A percentile compares a stretch with the other conserved stretches of the same genome.
Conservation (phyloP, 2,113 vertebrate species). For the Mionectes macconnelli region DNA sequence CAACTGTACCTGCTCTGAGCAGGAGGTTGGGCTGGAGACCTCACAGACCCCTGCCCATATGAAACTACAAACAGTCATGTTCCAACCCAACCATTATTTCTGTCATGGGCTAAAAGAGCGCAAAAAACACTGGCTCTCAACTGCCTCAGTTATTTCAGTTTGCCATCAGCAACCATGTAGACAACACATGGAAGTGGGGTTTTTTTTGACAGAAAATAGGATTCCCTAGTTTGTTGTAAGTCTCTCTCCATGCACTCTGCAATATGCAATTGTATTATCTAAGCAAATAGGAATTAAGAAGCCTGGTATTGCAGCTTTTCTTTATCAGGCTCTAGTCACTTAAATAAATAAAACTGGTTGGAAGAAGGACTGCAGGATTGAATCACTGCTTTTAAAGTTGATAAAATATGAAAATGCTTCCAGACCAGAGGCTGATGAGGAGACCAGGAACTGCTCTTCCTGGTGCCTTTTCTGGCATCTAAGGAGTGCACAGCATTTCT, state of each 20-base stretch:
- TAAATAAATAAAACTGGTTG: not conserved
- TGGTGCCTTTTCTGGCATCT: not conserved
- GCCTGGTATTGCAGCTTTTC: not conserved
- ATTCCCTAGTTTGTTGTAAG: not conserved
- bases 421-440: not conserved
- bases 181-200: not conserved
- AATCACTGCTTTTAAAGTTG: not conserved
- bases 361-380: not conserved
- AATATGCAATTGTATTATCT: not conserved
- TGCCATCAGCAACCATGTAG: not conserved
- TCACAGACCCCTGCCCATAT: not conserved
- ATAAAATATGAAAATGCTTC: not conserved
- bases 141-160: not conserved
- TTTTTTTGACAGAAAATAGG: not conserved
- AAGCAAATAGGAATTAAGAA: not conserved
- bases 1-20: not conserved
- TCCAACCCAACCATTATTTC: not conserved
- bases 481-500: not conserved
- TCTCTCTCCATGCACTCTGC: not conserved
- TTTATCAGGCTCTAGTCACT: not conserved
- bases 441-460: not conserved
- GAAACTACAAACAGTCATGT: rapidly evolving
- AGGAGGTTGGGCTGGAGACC: not conserved
- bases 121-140: not conserved
- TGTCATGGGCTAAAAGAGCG: not conserved